Percentiles rank a stretch among this genome's conserved stretches.
These are phyloP conservation scores for Pelusios castaneus DNA, from an alignment of 2,113 vertebrate genomes.

Conservation along the genomic window DNA sequence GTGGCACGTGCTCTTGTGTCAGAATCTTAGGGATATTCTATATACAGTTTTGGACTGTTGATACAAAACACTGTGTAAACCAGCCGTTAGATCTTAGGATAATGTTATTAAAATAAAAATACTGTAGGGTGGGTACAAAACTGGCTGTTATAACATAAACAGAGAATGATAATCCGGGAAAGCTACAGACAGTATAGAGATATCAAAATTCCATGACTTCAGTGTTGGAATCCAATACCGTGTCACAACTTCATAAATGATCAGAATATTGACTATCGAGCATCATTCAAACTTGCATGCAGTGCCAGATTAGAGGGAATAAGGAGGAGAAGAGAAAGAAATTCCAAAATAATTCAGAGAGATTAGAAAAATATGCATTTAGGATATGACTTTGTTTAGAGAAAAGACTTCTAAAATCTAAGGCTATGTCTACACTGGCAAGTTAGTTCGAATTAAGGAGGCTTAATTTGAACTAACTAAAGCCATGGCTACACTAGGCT, in stretches of 20 bases:
- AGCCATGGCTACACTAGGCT: too few species aligned
- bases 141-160: not conserved
- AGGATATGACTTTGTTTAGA: not conserved
- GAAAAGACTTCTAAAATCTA: not conserved
- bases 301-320: not conserved
- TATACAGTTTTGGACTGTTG: not conserved
- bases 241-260: not conserved
- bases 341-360: not conserved
- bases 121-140: not conserved
- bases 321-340: not conserved
- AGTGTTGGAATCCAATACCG: not conserved
- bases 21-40: not conserved
- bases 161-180: not conserved
- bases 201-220: not conserved
- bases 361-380: not conserved
- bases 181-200: not conserved
- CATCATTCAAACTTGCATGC: not conserved
- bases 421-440: too few species aligned
- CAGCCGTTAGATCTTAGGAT: not conserved
- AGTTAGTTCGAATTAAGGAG: too few species aligned
- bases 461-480: too few species aligned
- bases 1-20: not conserved
- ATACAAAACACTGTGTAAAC: not conserved
- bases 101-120: not conserved
- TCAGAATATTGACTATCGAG: not conserved